phyloP scores from a whole-genome alignment of 2,888 invertebrate species.

The Operophtera brumata region DNA sequence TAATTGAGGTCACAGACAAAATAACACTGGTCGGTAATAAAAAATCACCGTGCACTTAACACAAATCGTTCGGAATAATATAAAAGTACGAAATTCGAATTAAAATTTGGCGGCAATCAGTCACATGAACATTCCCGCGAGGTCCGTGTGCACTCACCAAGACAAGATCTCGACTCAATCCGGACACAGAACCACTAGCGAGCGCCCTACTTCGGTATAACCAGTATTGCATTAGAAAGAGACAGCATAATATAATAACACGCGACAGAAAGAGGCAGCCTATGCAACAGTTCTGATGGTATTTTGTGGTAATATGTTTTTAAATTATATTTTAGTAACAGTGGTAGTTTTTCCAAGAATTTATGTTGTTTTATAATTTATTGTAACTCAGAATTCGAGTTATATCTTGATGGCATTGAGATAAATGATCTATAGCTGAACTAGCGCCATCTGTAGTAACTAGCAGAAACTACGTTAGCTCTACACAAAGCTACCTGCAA shows the following conservation, averaged over 20 bases:
- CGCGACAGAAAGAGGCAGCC: conserved; percentile 46
- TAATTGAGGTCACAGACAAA: conserved; percentile 43
- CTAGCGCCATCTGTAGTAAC: conserved; percentile 24
- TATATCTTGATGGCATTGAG: not conserved
- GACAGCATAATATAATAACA: conserved; percentile 45
- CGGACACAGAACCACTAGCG: conserved; percentile 50
- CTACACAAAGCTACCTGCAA: not conserved
- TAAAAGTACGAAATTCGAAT: conserved; percentile 50
- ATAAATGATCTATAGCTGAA: conserved; percentile 24
- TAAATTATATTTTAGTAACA: not conserved
- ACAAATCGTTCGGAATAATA: conserved; percentile 40
- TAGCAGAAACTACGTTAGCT: not conserved
- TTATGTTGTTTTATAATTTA: not conserved
- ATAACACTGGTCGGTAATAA: conserved; percentile 44
- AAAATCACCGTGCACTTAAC: conserved; percentile 48
- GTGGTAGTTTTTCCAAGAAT: not conserved
- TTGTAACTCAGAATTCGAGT: not conserved
- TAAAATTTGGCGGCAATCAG: conserved; percentile 68
- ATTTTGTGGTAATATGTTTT: not conserved
- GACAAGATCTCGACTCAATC: conserved; percentile 74
- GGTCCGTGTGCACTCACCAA: conserved; percentile 74
- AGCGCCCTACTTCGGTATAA: conserved; percentile 74
- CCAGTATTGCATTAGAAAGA: conserved; percentile 68
- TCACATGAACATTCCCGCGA: conserved; percentile 74
- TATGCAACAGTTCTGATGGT: conserved; percentile 18